Evolutionary conservation across 2,888 invertebrate genomes (phyloP).

Genomic region (Oscheius sp.): DNA sequence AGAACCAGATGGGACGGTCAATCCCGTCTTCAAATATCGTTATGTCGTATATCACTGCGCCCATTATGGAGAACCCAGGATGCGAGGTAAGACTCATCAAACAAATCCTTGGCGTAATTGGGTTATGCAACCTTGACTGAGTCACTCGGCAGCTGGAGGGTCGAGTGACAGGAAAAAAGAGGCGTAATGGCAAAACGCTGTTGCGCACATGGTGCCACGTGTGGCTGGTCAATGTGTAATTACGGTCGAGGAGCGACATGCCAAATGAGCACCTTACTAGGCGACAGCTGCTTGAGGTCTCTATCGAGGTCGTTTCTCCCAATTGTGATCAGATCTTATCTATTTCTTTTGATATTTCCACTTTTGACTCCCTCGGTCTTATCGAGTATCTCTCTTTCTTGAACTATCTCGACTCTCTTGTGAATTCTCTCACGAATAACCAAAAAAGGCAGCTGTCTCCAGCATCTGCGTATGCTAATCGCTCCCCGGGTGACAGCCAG

Average conservation of each 20-base stretch:
- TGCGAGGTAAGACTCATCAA: slow-evolving; percentile 55
- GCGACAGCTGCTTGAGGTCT: slow-evolving; percentile 26
- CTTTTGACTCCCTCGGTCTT: no score
- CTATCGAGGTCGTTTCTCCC: slow-evolving; percentile 8
- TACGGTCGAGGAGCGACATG: slow-evolving; percentile 23
- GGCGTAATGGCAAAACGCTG: slow-evolving; percentile 27
- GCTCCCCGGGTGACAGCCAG: slow-evolving; percentile 29
- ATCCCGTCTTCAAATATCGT: slow-evolving; percentile 57
- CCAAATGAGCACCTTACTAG: slow-evolving; percentile 21
- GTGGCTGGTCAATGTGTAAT: slow-evolving; percentile 24
- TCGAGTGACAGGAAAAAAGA: slow-evolving; percentile 6
- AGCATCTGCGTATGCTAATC: slow-evolving; percentile 32
- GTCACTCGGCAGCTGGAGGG: slow-evolving; percentile 4
- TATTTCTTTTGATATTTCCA: no score
- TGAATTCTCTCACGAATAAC: no score
- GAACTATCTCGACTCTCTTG: no score
- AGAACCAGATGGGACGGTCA: slow-evolving; percentile 42
- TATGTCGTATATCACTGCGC: slow-evolving; percentile 69
- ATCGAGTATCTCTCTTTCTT: not conserved
- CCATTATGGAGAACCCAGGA: slow-evolving; percentile 65
- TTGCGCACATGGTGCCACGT: slow-evolving; percentile 31
- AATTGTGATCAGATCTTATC: not conserved
- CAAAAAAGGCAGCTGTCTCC: slow-evolving; percentile 15
- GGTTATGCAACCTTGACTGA: slow-evolving; percentile 12
- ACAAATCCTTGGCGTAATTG: slow-evolving; percentile 7